Base-by-base conservation (phyloP, 2,113 vertebrate genomes). In the Lanius ludovicianus region DNA sequence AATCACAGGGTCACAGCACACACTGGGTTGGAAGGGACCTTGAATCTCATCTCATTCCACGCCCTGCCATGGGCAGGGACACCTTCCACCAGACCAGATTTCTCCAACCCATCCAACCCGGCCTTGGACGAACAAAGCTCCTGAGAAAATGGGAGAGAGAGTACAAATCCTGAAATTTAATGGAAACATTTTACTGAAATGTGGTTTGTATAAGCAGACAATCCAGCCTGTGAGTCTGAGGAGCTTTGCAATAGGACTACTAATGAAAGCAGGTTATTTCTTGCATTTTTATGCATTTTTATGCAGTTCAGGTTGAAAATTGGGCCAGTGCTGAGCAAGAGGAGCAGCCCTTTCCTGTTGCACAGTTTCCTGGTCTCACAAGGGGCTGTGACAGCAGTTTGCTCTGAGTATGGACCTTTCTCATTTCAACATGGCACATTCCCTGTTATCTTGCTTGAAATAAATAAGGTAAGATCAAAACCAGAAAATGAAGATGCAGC, bases 401-500 rank as follows among this genome's bases (percentile, higher is more conserved):
- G 46, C 42, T 80, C 23, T 73, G 22, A 74, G 59, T 21, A 5
- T 3, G 7, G 62, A 30, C 56, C 56, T 47, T 59, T 63, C 60
- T 59, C 39, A 12, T 74, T 91, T 47, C 60, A 78, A 35, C 25
- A 12, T 6, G 9, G 16, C 47, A 50, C 56, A 31, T 39, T 59
- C 52, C 47, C 47, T 50, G 18, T 73, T 91, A 83, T 82, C 88
- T 69, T 44, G 20, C 37, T 80, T 91, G 70, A 90, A 87, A 96
- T 64, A 91, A 91, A 73, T 52, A 60, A 93, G 74, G 74, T 69
- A 73, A 91, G 87, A 92, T 93, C 62, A 95, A 79, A 87, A 49
- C 68, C 64, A 33, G 39, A 41, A 93, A 90, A 76, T 15, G 37
- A 91, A 85, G 95, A 85, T 87, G 59, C 70, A 90, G 85, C 85